Evolutionary conservation across 2,888 invertebrate species (phyloP).

Genomic region (Spicauda simplicius): DNA sequence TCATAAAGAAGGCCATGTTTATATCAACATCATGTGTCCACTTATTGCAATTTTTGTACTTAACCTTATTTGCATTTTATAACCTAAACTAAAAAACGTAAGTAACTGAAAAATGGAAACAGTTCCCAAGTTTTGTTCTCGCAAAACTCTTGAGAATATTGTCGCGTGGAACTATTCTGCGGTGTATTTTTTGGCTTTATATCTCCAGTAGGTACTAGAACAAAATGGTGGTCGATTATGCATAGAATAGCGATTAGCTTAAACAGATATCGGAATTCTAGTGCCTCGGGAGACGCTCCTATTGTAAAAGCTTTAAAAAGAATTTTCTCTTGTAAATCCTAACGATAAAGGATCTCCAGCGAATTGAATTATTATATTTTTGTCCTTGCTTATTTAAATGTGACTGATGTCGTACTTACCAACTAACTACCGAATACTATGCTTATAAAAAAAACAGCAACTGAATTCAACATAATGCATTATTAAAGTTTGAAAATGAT

Average conservation of each 20-base stretch:
- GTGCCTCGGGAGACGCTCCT: constrained; percentile 2
- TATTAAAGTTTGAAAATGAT: too few relatives aligned
- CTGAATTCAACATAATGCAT: too few relatives aligned
- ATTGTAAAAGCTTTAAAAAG: constrained; percentile 11
- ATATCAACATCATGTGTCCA: too few relatives aligned
- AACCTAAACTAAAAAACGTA: not conserved
- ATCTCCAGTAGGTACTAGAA: constrained; percentile 13
- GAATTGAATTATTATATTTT: not conserved
- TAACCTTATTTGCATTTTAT: too few relatives aligned
- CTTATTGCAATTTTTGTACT: too few relatives aligned
- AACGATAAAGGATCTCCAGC: not conserved
- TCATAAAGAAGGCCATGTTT: too few relatives aligned
- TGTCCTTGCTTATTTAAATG: not conserved
- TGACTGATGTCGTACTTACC: not conserved
- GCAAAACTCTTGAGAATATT: constrained; percentile 31
- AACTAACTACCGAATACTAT: too few relatives aligned
- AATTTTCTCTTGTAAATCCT: constrained; percentile 23
- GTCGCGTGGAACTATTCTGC: constrained; percentile 29
- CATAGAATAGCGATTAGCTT: constrained; percentile 32
- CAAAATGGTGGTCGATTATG: constrained; percentile 27
- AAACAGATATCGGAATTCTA: constrained; percentile 32
- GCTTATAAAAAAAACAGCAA: too few relatives aligned
- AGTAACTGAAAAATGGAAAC: constrained; percentile 11
- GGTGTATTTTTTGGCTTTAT: constrained; percentile 28
- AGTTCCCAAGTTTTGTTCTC: constrained; percentile 17